A percentile compares a stretch with the other conserved stretches of the same genome.
Conservation (phyloP, 2,797 vertebrate genomes). For the Tapirus indicus region DNA sequence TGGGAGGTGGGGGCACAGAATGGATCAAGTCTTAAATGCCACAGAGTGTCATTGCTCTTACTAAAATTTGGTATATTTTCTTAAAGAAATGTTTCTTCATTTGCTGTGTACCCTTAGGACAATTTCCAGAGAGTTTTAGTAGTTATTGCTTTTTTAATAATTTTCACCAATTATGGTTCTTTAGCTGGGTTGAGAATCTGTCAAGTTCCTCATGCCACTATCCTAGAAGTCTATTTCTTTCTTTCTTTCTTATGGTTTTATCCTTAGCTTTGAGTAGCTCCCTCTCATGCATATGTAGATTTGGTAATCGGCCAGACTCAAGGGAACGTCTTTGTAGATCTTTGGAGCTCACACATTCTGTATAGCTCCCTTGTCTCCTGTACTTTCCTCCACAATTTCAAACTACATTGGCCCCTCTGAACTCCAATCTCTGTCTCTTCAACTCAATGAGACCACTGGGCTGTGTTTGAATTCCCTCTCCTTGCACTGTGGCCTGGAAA, state of each 20-base stretch:
- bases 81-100: conserved; percentile 37
- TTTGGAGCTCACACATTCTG: background rate
- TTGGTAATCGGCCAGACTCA: background rate
- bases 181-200: conserved; percentile 11
- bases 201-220: background rate
- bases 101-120: background rate
- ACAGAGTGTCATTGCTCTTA: background rate
- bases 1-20: background rate
- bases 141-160: background rate
- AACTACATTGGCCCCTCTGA: background rate
- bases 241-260: conserved; percentile 9
- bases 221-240: conserved; percentile 6
- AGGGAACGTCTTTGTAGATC: background rate
- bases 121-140: conserved; percentile 12
- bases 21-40: background rate
- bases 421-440: background rate
- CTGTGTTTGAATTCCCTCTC: background rate
- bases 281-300: background rate
- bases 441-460: background rate
- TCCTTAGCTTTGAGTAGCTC: background rate
- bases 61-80: conserved; percentile 26
- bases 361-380: background rate
- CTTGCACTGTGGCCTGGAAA: conserved; percentile 4
- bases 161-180: conserved; percentile 30
- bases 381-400: background rate